These are phyloP conservation scores for Hystrix brachyura DNA, from an alignment of 2,113 vertebrate genomes.

Conservation along the genomic window DNA sequence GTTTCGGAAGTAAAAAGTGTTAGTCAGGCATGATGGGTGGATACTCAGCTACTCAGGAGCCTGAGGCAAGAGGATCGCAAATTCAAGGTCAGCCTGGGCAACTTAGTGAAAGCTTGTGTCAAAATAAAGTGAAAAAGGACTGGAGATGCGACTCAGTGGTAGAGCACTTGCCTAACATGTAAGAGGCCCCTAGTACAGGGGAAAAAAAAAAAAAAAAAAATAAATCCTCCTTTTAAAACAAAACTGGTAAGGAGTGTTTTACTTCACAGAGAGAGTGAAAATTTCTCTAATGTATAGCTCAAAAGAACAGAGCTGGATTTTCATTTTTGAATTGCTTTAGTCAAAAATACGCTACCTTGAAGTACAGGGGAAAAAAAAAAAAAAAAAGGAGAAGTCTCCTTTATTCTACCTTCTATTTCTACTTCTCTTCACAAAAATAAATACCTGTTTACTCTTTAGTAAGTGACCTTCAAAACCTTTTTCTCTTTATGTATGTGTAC, in stretches of 20 bases:
- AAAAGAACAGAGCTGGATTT: background rate
- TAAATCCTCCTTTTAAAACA: no score
- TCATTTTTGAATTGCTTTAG: background rate
- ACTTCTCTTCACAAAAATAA: background rate
- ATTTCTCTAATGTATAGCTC: background rate
- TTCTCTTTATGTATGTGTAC: slow-evolving; percentile 4
- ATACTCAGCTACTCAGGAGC: background rate
- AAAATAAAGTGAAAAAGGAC: background rate
- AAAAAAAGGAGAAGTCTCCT: background rate
- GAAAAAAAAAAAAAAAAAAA: no score
- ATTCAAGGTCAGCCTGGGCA: background rate
- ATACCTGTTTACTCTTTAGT: background rate
- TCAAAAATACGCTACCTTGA: background rate
- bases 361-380: background rate
- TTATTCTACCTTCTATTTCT: slow-evolving; percentile 12
- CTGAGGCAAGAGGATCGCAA: background rate
- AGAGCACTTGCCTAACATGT: background rate
- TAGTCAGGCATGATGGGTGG: background rate
- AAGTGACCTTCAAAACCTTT: background rate
- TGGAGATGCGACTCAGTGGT: background rate
- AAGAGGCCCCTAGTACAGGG: background rate
- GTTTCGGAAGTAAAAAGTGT: slow-evolving; percentile 32
- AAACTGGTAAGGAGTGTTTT: background rate
- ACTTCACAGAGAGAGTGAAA: background rate
- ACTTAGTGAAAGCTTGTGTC: background rate